Evolutionary conservation across 2,797 vertebrate species (phyloP), one percentile per base, ranked within the genome.

Genomic region (Sternarchorhynchus goeldii): DNA sequence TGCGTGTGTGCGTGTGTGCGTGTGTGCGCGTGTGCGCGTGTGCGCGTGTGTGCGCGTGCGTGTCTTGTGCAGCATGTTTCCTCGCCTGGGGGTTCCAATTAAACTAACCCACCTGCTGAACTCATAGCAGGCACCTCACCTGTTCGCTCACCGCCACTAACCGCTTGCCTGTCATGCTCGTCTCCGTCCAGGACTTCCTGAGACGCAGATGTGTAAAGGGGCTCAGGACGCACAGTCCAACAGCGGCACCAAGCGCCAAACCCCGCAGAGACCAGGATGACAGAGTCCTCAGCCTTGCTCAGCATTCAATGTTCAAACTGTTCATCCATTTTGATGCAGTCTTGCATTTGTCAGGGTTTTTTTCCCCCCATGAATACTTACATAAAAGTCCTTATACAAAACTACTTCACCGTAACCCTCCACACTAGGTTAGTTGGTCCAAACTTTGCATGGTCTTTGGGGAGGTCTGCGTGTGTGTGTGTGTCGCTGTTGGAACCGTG

Each of bases 91-190:
- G 67, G 50, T 79, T 25, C 55, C 36, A 20, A 75, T 57, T 39
- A 29, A 36, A 39, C 67, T 65, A 68, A 58, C 36, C 21, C 2
- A 53, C 29, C 60, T 56, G 66, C 53, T 39, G 31, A 74, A 21
- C 53, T 66, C 31, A 60, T 66, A 45, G 59, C 32, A 60, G 67
- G 63, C 66, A 31, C 29, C 53, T 68, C 32, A 67, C 39, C 72
- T 31, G n/a, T 53, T 34, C 10, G 4, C 34, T 68, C 36, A 32
- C 50, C n/a, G 7, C 66, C 32, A 77, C 66, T 83, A 83, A 85
- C 79, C 34, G 81, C 81, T 79, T 80, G 83, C 31, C 10, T 75
- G 70, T 82, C 62, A 34, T 53, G 73, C 41, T 2, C 31, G 20
- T 55, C n/a, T 34, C n/a, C 31, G 4, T 72, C n/a, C 63, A 32